A percentile compares a stretch with the other conserved stretches of the same genome.
phyloP scores from a whole-genome alignment of 2,888 invertebrate species.

The Eumacrocentrus americanus region DNA sequence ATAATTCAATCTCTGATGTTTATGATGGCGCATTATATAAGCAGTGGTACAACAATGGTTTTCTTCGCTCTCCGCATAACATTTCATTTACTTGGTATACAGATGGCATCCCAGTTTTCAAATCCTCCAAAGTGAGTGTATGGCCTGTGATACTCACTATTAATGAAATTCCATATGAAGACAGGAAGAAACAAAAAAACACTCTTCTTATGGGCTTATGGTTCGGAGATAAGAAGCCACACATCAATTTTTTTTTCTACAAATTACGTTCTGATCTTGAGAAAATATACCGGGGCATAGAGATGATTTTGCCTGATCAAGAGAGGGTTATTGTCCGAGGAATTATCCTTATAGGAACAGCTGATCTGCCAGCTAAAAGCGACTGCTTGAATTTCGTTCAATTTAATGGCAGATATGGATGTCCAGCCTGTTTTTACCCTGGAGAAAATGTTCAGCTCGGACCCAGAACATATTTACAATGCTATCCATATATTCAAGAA shows the following conservation, averaged over 20 bases:
- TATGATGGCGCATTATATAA: conserved; percentile 32
- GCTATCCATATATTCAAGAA: conserved; percentile 31
- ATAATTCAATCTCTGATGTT: conserved; percentile 27
- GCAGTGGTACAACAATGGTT: conserved; percentile 2
- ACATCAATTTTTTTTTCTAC: conserved; percentile 18
- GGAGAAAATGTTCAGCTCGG: neutral
- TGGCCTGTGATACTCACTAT: conserved; percentile 30
- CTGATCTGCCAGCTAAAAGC: conserved; percentile 15
- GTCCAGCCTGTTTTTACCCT: neutral
- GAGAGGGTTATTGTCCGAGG: conserved; percentile 3
- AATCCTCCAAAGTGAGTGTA: conserved; percentile 26
- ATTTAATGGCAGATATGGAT: conserved; percentile 17
- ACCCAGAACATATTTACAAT: neutral
- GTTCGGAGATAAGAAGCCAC: conserved; percentile 27
- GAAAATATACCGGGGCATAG: neutral
- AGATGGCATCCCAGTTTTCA: too few species aligned
- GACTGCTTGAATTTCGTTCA: conserved; percentile 8
- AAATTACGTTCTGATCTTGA: conserved; percentile 3
- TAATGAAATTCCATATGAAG: conserved; percentile 22
- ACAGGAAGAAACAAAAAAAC: conserved; percentile 24
- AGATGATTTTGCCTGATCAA: neutral
- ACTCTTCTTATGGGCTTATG: conserved; percentile 25
- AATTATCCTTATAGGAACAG: conserved; percentile 1
- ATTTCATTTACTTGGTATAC: conserved; percentile 35
- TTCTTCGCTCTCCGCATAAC: conserved; percentile 24